Evolutionary conservation across 2,113 vertebrate species (phyloP), one percentile per base, ranked within the genome.

Genomic region (Genyomyrus donnyi): DNA sequence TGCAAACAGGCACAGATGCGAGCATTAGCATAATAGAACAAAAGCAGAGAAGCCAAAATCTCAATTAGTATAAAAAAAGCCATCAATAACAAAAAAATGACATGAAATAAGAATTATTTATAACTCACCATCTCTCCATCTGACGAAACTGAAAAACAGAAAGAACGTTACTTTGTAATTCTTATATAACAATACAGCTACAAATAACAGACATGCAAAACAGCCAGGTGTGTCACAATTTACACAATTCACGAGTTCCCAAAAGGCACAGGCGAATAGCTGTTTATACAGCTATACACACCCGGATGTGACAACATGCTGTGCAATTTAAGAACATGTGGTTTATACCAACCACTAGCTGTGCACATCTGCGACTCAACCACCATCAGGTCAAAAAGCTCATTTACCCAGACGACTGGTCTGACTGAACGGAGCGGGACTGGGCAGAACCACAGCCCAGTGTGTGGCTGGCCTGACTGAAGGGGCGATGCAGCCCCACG

Each of bases 111-210:
- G 1, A 45, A 15, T 70, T 15, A 17, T n/a, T 77, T 24, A 31
- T 62, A 77, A 95, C 98, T 97, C 95, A 99, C 98, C 97, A 99
- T 96, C 85, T 98, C 98, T 92, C 96, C 97, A 89, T 98, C 97
- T 90, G 96, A 96, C 74, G 96, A 96, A 2, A 96, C 98, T 99
- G 94, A 66, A 92, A 95, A 31, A 52, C 39, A 89, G 91, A 91
- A 88, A 58, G 52, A 90, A 0, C 89, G 53, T 90, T 10, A 90
- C 45, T 10, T 2, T 58, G 66, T 35, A 91, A 86, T 86, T 48
- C 45, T 46, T 27, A 13, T 27, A 45, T 39, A 86, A 58, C 46
- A 90, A 80, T 46, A 53, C 9, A 11, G 19, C 62, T 31, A 62
- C 15, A 85, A 89, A 52, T 83, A 88, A 7, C 35, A 42, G 74